These are phyloP conservation scores for Caretta caretta DNA, from an alignment of 2,113 vertebrate genomes.

Conservation along the genomic window DNA sequence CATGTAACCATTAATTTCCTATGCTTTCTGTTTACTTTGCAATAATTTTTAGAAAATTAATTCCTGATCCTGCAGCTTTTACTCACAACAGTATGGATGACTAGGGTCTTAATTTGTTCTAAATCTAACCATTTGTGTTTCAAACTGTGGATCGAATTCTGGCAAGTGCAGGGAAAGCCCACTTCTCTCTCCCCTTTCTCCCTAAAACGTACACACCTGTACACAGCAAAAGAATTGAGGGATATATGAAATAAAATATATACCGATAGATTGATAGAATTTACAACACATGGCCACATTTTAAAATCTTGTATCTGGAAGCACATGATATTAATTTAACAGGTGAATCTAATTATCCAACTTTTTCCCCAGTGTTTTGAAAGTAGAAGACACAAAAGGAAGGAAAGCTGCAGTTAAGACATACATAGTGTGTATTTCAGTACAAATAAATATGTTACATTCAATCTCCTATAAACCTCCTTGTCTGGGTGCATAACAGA, in stretches of 20 bases:
- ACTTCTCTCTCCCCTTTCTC: not conserved
- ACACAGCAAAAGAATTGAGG: not conserved
- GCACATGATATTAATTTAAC: not conserved
- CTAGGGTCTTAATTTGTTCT: not conserved
- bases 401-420: not conserved
- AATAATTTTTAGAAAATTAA: not conserved
- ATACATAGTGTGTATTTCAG: not conserved
- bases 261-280: not conserved
- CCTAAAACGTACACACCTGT: not conserved
- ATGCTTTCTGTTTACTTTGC: not conserved
- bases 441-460: not conserved
- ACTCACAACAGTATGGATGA: not conserved
- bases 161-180: not conserved
- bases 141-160: not conserved
- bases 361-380: not conserved
- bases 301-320: not conserved
- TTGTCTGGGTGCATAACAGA: not conserved
- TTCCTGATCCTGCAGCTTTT: not conserved
- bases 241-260: not conserved
- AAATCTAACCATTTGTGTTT: not conserved
- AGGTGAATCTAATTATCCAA: not conserved
- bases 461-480: not conserved
- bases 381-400: not conserved
- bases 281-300: not conserved
- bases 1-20: rapidly evolving